Base-by-base conservation (phyloP, 1,140 invertebrate genomes). In the Notospermus geniculatus region DNA sequence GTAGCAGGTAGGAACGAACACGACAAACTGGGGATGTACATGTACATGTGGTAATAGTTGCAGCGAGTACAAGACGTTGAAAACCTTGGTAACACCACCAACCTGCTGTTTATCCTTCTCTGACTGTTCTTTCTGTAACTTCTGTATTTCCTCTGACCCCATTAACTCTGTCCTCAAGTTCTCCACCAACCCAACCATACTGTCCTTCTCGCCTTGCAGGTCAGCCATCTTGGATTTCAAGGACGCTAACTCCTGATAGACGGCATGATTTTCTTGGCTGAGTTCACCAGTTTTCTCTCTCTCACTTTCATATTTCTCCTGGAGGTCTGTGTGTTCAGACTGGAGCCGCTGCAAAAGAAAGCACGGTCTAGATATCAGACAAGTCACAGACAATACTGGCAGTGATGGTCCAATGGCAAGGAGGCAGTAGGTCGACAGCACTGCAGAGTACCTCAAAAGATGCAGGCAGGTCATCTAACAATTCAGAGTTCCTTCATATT, bases 241-340 rank as follows among this genome's bases (percentile, higher is more conserved):
- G 19, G 77, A 69, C 22, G 81, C 71, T 56, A 83, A 76, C 54
- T 85, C 80, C 57, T 77, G 67, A 1, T 84, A 71, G 15, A 81
- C 82, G 75, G 61, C 65, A 46, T 75, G 64, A 25, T 75, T 57
- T 41, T 78, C 76, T 43, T 39, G 62, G 56, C 66, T 50, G 30
- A 68, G 69, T 15, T 58, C 46, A 15, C 5, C 19, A 27, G 19
- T 7, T n/a, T 50, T 50, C 25, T 50, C 46, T 5, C 19, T 4
- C 46, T 19, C n/a, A 7, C 4, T 62, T 55, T 85, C 84, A 39
- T 81, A 61, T 61, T 83, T 71, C 69, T 86, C 84, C 73, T 85
- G 82, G 11, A 83, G 62, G 70, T 81, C 79, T 54, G 84, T 84
- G 71, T 83, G 82, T 66, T 85, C 83, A 17, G 63, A 67, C 69